A percentile compares a stretch with the other conserved stretches of the same genome.
These are phyloP conservation scores for Carterocephalus palaemon DNA, from an alignment of 2,888 invertebrate genomes.

Conservation along the genomic window DNA sequence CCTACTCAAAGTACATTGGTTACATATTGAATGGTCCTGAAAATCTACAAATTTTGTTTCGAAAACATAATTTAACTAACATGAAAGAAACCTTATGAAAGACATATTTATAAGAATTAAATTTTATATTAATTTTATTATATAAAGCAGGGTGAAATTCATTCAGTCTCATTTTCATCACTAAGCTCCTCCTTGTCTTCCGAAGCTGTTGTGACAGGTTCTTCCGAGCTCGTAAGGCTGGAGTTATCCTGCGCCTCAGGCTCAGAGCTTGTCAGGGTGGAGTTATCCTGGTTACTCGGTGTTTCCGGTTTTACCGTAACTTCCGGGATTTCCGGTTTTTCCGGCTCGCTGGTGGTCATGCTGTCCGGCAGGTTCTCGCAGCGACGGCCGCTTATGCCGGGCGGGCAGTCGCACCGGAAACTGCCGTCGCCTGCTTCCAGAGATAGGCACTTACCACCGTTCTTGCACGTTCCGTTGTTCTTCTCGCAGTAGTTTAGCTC, in stretches of 20 bases:
- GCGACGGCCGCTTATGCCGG: conserved; percentile 85
- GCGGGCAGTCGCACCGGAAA: conserved; percentile 86
- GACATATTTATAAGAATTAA: neutral
- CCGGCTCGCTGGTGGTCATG: conserved; percentile 44
- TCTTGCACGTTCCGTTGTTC: conserved; percentile 85
- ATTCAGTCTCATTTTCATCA: conserved; percentile 61
- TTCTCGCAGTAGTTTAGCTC: conserved; percentile 91
- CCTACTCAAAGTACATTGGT: no score
- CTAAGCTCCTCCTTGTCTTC: conserved; percentile 37
- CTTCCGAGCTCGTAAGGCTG: conserved; percentile 24
- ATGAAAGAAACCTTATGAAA: neutral
- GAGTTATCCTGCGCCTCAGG: no score
- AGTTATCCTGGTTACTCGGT: no score
- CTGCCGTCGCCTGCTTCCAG: conserved; percentile 86
- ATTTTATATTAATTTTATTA: neutral
- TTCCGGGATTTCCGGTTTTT: conserved; percentile 25
- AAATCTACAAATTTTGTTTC: no score
- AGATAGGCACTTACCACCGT: conserved; percentile 90
- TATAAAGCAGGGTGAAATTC: conserved; percentile 17
- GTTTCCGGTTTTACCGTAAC: conserved; percentile 6
- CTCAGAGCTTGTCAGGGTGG: conserved; percentile 24
- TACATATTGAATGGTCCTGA: no score
- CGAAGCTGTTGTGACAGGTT: conserved; percentile 21
- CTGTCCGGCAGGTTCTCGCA: conserved; percentile 81
- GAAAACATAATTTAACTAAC: no score